Evolutionary conservation across 2,888 invertebrate species (phyloP).

Genomic region (Eupithecia subfuscata): DNA sequence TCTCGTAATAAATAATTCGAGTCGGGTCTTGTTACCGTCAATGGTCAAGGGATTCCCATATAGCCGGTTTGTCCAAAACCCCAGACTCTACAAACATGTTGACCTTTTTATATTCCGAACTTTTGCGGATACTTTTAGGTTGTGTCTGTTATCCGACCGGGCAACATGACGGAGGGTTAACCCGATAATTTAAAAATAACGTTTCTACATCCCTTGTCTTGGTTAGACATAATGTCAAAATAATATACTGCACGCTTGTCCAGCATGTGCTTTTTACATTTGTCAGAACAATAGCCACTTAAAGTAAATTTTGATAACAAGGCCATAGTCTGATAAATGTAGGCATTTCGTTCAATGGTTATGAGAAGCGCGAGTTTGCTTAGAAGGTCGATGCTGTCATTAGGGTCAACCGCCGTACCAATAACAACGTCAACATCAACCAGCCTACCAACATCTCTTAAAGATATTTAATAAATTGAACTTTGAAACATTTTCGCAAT

Average conservation of each 20-base stretch:
- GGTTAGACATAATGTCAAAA: background rate
- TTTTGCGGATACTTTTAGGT: background rate
- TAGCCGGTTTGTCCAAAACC: slow-evolving; percentile 16
- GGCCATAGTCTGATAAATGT: slow-evolving; percentile 17
- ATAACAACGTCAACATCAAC: slow-evolving; percentile 36
- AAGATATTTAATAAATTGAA: background rate
- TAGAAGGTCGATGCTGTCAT: slow-evolving; percentile 71
- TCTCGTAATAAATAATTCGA: background rate
- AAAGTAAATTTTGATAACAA: background rate
- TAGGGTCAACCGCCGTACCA: slow-evolving; percentile 70
- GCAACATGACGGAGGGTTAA: slow-evolving; percentile 5
- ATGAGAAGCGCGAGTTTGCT: slow-evolving; percentile 38
- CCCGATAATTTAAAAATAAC: slow-evolving; percentile 1
- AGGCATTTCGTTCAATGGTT: slow-evolving; percentile 32
- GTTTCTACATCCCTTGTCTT: background rate
- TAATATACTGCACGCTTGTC: background rate
- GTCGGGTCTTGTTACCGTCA: background rate
- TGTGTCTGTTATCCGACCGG: slow-evolving; percentile 4
- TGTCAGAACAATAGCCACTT: background rate
- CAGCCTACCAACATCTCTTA: slow-evolving; percentile 3
- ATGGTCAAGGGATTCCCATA: slow-evolving; percentile 15
- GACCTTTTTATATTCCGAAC: background rate
- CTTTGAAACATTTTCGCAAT: background rate
- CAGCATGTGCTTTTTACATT: background rate
- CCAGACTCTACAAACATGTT: slow-evolving; percentile 4